phyloP scores from a whole-genome alignment of 2,113 vertebrate species.

The Syrmaticus mikado region DNA sequence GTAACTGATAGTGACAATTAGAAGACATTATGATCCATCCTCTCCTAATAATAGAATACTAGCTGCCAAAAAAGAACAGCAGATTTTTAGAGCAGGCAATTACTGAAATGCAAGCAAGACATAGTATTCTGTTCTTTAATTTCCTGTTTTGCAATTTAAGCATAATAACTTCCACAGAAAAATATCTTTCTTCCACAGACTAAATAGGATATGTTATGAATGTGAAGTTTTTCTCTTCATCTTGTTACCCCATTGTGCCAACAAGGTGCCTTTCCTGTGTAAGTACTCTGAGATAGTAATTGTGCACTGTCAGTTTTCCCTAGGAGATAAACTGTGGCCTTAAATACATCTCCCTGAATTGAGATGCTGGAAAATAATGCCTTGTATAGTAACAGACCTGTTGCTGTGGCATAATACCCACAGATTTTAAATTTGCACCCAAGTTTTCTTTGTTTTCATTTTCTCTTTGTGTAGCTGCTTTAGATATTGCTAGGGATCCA shows the following conservation, averaged over 20 bases:
- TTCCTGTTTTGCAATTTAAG: not conserved
- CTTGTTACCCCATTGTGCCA: not conserved
- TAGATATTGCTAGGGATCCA: not conserved
- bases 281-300: not conserved
- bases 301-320: not conserved
- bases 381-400: not conserved
- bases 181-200: not conserved
- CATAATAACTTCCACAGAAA: not conserved
- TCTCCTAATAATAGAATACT: not conserved
- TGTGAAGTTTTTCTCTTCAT: not conserved
- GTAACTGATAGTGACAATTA: not conserved
- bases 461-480: not conserved
- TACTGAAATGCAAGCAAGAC: conserved; percentile 16
- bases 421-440: not conserved
- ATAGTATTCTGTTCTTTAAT: not conserved
- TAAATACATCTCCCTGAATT: conserved; percentile 17
- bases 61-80: not conserved
- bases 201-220: not conserved
- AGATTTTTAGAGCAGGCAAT: not conserved
- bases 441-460: not conserved
- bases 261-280: not conserved
- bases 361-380: not conserved
- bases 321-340: not conserved
- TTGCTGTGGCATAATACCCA: not conserved
- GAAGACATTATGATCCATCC: not conserved